Evolutionary conservation across 1,140 invertebrate species (phyloP), one percentile per base, ranked within the genome.

Genomic region (Drosophila guanche): DNA sequence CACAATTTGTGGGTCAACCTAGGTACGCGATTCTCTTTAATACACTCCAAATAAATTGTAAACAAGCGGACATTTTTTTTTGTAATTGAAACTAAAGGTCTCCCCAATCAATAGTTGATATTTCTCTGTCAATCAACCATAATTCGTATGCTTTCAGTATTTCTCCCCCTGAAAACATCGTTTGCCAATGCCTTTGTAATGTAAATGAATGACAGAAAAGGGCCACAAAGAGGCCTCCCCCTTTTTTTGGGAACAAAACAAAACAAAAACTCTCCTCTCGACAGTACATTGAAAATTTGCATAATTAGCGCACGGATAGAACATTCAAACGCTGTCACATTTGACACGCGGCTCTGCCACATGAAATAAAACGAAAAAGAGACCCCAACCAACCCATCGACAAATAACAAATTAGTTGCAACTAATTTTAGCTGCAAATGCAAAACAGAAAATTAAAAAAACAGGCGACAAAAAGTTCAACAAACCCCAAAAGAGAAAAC

Each of bases 381-480:
- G 40, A 41, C 45, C 23, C 40, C 33, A 37, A 61, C 33, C 16
- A 27, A 45, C 55, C 25, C 20, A 52, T 45, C 41, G 10, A 63
- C 65, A 47, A 74, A 62, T 45, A 84, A 59, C 77, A 86, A 84
- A 84, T 78, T 78, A 65, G 69, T 57, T 61, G 53, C 63, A 75
- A 75, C 77, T 77, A 85, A 81, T 74, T 86, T 81, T 85, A 86
- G 81, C 61, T 37, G 43, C 33, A 51, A 14, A 57, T 68, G 41
- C 60, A 62, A 75, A 72, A 77, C 29, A 77, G 42, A 55, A 70
- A 55, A 70, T 50, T 48, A 41, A 41, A 48, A 62, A 78, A 54
- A 37, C 41, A 29, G n/a, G 54, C 63, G 53, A 74, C 58, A 80
- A 77, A 65, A 77, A 86, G 81, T 85, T 85, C 81, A 85, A 85